Base-by-base conservation (phyloP, 2,113 vertebrate species). In the Bostrychus sinensis region DNA sequence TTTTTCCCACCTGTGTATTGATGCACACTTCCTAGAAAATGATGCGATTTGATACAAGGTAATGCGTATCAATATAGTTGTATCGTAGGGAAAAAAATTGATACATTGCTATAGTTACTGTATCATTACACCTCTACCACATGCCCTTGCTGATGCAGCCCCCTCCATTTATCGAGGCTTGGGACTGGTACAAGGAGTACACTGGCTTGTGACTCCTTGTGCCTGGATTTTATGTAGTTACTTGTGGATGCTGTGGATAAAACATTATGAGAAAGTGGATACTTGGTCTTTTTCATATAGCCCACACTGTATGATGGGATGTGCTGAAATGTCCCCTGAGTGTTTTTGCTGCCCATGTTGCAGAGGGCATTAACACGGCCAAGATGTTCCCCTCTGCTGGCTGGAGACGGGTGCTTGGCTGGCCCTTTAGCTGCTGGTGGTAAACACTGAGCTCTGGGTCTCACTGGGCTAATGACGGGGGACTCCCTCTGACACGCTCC, bases 391-490 rank as follows among this genome's bases (percentile, higher is more conserved):
- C 71, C 80, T 78, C 77, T 48, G 73, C 65, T 71, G 80, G 57
- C 62, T 70, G 66, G 75, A 59, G 74, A 66, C 74, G 78, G 58
- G 74, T 72, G 73, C 71, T 75, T 62, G 80, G 66, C 75, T 67
- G 74, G 74, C 73, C 79, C 74, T 73, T 77, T 82, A 68, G 75
- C 85, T 81, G 81, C 71, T 38, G 2, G 59, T 61, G 77, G 65
- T 79, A 78, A 83, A 84, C 78, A 78, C 82, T 72, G 80, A 83
- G 81, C 79, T 82, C 74, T 59, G 70, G 85, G 75, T 83, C 75
- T 85, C 59, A 69, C 65, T 70, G 80, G 77, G 83, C 80, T 89
- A 83, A 86, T 82, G 70, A 81, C 77, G 63, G 78, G 81, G 79
- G 66, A 80, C 75, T 82, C 80, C 77, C 81, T 62, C 77, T 80